Base-by-base conservation (phyloP, 2,797 vertebrate species). In the Rhinoraja longicauda region DNA sequence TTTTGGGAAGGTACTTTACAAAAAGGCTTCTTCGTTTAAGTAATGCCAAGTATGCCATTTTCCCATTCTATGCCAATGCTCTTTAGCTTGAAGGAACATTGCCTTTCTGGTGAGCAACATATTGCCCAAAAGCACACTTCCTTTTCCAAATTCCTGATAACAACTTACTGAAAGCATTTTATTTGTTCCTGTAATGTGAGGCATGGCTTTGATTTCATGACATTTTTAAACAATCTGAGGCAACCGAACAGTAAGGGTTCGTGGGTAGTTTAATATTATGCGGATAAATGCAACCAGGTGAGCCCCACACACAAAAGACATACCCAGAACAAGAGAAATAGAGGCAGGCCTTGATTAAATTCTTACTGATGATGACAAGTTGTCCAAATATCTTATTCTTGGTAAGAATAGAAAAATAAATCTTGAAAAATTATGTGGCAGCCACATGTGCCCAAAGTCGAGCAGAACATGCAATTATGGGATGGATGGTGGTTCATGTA, bases 401-500 rank as follows among this genome's bases (percentile, higher is more conserved):
- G 70, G 24, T n/a, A 92, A 92, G 67, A 92, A 92, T 2, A 53
- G 70, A 90, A 70, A 39, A 75, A 75, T 53, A 72, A 73, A 75
- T 92, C 67, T 70, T 36, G 21, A 75, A 75, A 53, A 29, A 29
- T 92, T 73, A 73, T 45, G 64, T 92, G 90, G 90, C 36, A 53
- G 70, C 59, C 84, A 88, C 70, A n/a, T 73, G 90, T 53, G 12
- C 67, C 90, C 90, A 73, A 91, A 45, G 64, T 73, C 45, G 90
- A 26, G 90, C 90, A 91, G 70, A 91, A 91, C 90, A 91, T 91
- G 90, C 39, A 92, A 73, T 92, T 92, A 92, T 57, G 13, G 57
- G 45, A 73, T 92, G 39, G 90, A 91, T 91, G 67, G 36, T 92
- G 29, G 70, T 92, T 92, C 75, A 92, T 92, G 90, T 75, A 75